Evolutionary conservation across 1,140 invertebrate species (phyloP).

Genomic region (Rhopalosiphum padi): DNA sequence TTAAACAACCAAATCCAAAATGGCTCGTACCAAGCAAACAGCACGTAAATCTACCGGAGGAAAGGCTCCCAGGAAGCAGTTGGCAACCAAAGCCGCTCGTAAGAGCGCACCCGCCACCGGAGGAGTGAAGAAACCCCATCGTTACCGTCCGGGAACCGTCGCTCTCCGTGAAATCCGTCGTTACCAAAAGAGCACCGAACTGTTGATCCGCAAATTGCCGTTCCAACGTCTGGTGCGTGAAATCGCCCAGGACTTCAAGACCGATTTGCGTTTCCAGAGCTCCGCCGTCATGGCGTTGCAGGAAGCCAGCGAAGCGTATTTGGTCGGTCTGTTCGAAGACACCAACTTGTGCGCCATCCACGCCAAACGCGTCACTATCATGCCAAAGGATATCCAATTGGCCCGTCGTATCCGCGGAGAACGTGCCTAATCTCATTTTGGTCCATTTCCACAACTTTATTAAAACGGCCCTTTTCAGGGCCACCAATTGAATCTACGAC

Average conservation of each 20-base stretch:
- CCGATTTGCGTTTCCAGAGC: constrained; percentile 81
- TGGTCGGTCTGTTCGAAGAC: too few species aligned
- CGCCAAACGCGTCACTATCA: too few species aligned
- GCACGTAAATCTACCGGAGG: neutral
- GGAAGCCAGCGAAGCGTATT: too few species aligned
- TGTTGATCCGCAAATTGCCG: constrained; percentile 75
- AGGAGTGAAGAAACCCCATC: neutral
- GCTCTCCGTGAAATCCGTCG: constrained; percentile 77
- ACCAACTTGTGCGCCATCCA: too few species aligned
- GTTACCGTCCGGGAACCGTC: neutral
- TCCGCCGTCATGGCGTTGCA: constrained; percentile 69
- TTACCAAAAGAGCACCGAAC: constrained; percentile 86
- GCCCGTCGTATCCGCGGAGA: too few species aligned
- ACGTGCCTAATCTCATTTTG: too few species aligned
- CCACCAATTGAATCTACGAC: too few species aligned
- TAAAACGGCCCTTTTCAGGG: too few species aligned
- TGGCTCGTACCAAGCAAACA: neutral
- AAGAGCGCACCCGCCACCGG: constrained; percentile 63
- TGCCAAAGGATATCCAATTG: too few species aligned
- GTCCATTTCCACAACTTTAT: too few species aligned
- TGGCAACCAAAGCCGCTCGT: constrained; percentile 62
- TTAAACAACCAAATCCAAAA: too few species aligned
- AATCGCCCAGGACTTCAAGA: constrained; percentile 67
- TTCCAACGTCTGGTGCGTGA: constrained; percentile 54
- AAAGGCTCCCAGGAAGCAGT: constrained; percentile 64